Percentiles rank a stretch among this genome's conserved stretches.
phyloP scores from a whole-genome alignment of 2,797 vertebrate genomes.

The Poeciliopsis turneri region DNA sequence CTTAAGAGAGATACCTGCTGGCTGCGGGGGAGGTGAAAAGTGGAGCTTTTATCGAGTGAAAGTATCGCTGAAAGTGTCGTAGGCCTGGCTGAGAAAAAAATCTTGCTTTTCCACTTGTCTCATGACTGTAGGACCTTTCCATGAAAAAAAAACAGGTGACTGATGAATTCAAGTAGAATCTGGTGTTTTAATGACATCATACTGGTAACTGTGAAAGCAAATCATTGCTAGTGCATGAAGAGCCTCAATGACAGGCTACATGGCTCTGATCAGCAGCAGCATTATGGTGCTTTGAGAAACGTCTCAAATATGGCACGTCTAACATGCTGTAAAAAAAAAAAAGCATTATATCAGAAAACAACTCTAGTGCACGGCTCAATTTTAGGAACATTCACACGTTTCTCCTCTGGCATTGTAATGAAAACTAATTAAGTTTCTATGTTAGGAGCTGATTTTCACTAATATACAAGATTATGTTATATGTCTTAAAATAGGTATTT shows the following conservation, averaged over 20 bases:
- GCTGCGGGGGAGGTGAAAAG: slow-evolving; percentile 53
- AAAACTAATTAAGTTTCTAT: background rate
- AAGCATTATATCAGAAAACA: background rate
- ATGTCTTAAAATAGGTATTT: background rate
- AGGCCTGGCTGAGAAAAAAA: slow-evolving; percentile 41
- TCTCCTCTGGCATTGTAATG: background rate
- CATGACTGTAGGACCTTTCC: slow-evolving; percentile 55
- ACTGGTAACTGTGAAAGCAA: slow-evolving; percentile 50
- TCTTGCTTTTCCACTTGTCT: slow-evolving; percentile 58
- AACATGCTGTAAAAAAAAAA: background rate
- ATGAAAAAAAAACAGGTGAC: slow-evolving; percentile 47
- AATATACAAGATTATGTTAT: too few species aligned
- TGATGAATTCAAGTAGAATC: slow-evolving; percentile 66
- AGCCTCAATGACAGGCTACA: slow-evolving; percentile 37
- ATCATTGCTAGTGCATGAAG: slow-evolving; percentile 38
- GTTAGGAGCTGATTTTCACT: background rate
- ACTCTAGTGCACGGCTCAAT: background rate
- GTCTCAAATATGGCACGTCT: slow-evolving; percentile 55
- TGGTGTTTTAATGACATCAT: slow-evolving; percentile 60
- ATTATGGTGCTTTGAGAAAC: slow-evolving; percentile 37
- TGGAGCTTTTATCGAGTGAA: slow-evolving; percentile 61
- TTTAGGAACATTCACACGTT: background rate
- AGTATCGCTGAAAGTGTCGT: slow-evolving; percentile 55
- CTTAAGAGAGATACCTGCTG: slow-evolving; percentile 59
- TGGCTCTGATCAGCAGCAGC: slow-evolving; percentile 33